Conservation (phyloP, 2,888 invertebrate species). For the Pammene fasciana region DNA sequence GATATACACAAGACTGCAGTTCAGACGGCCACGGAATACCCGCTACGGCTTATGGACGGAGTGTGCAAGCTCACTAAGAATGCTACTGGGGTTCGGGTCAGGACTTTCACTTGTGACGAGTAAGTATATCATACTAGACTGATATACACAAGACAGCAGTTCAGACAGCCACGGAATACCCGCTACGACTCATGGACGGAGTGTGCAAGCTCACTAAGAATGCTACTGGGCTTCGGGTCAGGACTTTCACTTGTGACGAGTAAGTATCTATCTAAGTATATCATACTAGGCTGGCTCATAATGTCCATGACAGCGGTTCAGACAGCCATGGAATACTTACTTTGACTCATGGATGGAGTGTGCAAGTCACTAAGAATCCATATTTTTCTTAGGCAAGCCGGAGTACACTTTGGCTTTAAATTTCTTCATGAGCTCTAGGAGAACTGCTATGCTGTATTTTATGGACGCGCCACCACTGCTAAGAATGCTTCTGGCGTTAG, state of each 20-base stretch:
- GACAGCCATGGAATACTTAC: slow-evolving; percentile 85
- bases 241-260: slow-evolving; percentile 86
- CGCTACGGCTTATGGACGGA: slow-evolving; percentile 79
- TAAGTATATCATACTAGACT: no score
- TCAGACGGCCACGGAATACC: slow-evolving; percentile 84
- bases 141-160: slow-evolving; percentile 79
- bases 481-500: slow-evolving; percentile 74
- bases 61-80: slow-evolving; percentile 73
- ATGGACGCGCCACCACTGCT: no score
- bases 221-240: slow-evolving; percentile 74
- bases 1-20: slow-evolving; percentile 79
- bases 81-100: slow-evolving; percentile 74
- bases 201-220: slow-evolving; percentile 73
- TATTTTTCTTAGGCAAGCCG: no score
- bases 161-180: slow-evolving; percentile 84
- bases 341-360: slow-evolving; percentile 74
- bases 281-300: slow-evolving; percentile 86
- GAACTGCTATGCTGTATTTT: no score
- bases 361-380: slow-evolving; percentile 73
- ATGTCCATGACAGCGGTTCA: slow-evolving; percentile 81
- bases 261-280: slow-evolving; percentile 72
- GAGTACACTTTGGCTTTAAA: no score
- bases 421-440: no score
- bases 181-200: slow-evolving; percentile 79
- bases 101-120: slow-evolving; percentile 84